Percentiles rank a stretch among this genome's conserved stretches.
Conservation (phyloP, 2,113 vertebrate species). For the Melanerpes aurifrons region DNA sequence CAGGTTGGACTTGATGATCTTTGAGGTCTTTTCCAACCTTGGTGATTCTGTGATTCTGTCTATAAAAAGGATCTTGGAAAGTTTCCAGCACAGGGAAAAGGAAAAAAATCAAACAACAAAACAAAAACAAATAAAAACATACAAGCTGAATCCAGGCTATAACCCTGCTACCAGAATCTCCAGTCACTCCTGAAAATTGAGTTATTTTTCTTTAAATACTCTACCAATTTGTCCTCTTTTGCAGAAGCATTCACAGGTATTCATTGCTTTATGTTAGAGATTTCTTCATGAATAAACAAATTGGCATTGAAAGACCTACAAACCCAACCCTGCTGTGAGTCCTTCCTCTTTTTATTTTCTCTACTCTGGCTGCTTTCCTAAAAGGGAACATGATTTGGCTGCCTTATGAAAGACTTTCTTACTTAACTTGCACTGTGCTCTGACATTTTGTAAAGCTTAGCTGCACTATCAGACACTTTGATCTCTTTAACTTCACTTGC, state of each 20-base stretch:
- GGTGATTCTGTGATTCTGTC: not conserved
- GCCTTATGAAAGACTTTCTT: slow-evolving; percentile 23
- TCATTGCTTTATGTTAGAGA: not conserved
- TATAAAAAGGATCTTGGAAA: not conserved
- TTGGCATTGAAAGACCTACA: not conserved
- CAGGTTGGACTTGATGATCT: too few species aligned
- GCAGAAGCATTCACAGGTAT: not conserved
- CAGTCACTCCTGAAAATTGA: not conserved
- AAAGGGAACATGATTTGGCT: not conserved
- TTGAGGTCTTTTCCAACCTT: too few species aligned
- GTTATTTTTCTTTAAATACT: not conserved
- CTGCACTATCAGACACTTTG: slow-evolving; percentile 1
- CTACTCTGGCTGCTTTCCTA: not conserved
- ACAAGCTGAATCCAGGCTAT: not conserved
- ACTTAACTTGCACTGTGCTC: slow-evolving; percentile 5
- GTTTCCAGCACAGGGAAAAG: not conserved
- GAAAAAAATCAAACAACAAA: not conserved
- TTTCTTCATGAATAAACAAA: not conserved
- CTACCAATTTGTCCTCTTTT: not conserved
- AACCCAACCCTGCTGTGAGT: not conserved
- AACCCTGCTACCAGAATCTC: not conserved
- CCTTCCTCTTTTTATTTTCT: not conserved
- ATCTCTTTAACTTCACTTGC: slow-evolving; percentile 8
- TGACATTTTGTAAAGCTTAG: slow-evolving; percentile 15
- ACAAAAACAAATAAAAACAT: too few species aligned